Evolutionary conservation across 2,888 invertebrate species (phyloP).

Genomic region (Cepaea hortensis): DNA sequence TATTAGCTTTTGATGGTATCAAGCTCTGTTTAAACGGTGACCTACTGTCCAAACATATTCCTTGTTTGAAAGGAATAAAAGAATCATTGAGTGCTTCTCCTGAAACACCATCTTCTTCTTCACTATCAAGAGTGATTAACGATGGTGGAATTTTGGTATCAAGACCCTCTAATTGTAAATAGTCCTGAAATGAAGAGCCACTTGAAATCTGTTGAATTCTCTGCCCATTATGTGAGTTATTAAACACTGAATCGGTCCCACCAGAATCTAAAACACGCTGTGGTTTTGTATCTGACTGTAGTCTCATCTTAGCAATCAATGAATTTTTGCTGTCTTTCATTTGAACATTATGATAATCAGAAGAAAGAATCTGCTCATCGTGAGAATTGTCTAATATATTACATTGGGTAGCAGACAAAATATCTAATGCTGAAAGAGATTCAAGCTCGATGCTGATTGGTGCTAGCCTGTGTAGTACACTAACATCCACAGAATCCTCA

Average conservation of each 20-base stretch:
- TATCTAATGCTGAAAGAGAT: not conserved
- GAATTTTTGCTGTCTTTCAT: not conserved
- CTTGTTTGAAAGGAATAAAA: slow-evolving; percentile 22
- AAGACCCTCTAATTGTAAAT: not conserved
- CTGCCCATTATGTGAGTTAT: not conserved
- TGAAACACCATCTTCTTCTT: slow-evolving; percentile 1
- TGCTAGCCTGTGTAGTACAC: not conserved
- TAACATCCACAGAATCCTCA: not conserved
- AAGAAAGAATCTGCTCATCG: not conserved
- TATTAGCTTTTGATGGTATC: not conserved
- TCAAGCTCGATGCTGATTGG: not conserved
- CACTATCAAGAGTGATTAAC: slow-evolving; percentile 13
- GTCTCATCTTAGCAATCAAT: not conserved
- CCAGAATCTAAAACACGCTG: not conserved
- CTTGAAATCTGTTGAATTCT: not conserved
- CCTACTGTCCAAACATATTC: slow-evolving; percentile 24
- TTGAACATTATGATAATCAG: not conserved
- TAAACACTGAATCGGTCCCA: too few relatives aligned
- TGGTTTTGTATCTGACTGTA: not conserved
- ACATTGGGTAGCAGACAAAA: not conserved
- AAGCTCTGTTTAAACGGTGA: slow-evolving; percentile 8
- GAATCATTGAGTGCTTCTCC: slow-evolving; percentile 24
- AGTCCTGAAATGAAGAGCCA: not conserved
- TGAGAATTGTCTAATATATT: not conserved
- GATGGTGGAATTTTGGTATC: not conserved